These are phyloP conservation scores for Saccopteryx bilineata DNA, from an alignment of 2,113 vertebrate genomes.

Conservation along the genomic window DNA sequence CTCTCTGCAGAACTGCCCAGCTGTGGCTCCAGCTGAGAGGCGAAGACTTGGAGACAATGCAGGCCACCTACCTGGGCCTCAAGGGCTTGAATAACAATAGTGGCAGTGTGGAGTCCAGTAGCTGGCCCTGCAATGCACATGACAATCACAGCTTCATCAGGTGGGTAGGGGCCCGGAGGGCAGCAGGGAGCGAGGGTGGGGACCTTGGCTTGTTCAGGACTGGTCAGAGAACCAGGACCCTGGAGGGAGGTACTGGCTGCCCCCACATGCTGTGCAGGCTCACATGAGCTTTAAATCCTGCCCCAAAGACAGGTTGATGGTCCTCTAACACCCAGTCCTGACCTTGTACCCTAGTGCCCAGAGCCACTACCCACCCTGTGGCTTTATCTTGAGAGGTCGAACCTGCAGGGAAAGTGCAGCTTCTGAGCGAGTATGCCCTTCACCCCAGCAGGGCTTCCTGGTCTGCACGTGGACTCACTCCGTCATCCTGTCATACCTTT, in stretches of 20 bases:
- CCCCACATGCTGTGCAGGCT: neutral
- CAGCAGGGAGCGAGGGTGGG: no score
- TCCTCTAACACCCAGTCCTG: neutral
- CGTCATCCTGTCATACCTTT: neutral
- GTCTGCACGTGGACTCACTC: neutral
- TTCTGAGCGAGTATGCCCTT: neutral
- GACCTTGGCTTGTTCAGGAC: neutral
- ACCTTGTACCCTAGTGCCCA: no score
- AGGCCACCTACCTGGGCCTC: slow-evolving; percentile 86
- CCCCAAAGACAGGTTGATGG: neutral
- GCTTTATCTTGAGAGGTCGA: neutral
- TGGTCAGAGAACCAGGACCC: neutral
- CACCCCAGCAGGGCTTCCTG: neutral
- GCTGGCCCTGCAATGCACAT: slow-evolving; percentile 65
- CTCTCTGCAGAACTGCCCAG: slow-evolving; percentile 89
- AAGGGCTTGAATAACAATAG: slow-evolving; percentile 92
- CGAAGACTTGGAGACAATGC: slow-evolving; percentile 87
- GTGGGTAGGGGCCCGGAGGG: slow-evolving; percentile 82
- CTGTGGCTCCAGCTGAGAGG: slow-evolving; percentile 90
- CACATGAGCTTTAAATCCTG: neutral
- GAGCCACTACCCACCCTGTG: neutral
- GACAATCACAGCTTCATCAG: slow-evolving; percentile 88
- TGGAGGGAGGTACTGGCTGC: neutral
- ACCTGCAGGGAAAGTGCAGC: neutral
- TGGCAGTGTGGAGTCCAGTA: slow-evolving; percentile 86